phyloP scores from a whole-genome alignment of 2,888 invertebrate genomes.

The Petrolisthes cinctipes region DNA sequence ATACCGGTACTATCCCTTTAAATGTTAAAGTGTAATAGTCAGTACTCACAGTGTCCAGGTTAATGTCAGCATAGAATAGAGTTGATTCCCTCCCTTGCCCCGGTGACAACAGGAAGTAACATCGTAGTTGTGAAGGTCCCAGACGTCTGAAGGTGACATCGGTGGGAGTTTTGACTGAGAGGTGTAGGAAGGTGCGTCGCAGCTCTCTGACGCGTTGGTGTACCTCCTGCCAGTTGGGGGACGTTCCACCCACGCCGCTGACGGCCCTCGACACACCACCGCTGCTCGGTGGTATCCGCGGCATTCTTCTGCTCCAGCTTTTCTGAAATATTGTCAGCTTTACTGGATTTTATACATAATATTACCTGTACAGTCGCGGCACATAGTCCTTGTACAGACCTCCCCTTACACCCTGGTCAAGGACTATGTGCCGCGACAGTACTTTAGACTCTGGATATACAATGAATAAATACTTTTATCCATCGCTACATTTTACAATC shows the following conservation, averaged over 20 bases:
- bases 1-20: no score
- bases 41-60: slow-evolving; percentile 73
- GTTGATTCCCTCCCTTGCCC: slow-evolving; percentile 92
- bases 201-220: slow-evolving; percentile 84
- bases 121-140: slow-evolving; percentile 51
- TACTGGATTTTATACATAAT: neutral
- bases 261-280: slow-evolving; percentile 52
- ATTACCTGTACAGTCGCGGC: neutral
- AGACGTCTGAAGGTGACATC: slow-evolving; percentile 84
- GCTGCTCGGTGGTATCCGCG: slow-evolving; percentile 45
- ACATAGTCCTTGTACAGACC: neutral
- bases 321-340: neutral
- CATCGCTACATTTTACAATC: no score
- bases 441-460: neutral
- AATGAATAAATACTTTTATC: no score
- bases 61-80: slow-evolving; percentile 85
- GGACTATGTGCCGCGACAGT: neutral
- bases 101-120: slow-evolving; percentile 74
- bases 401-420: neutral
- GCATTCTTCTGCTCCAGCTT: slow-evolving; percentile 47
- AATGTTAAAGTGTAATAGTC: neutral
- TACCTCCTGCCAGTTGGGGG: slow-evolving; percentile 80
- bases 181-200: slow-evolving; percentile 75
- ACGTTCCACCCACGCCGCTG: slow-evolving; percentile 23
- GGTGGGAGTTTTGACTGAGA: slow-evolving; percentile 86